Evolutionary conservation across 2,888 invertebrate genomes (phyloP).

Genomic region (Micoletzkya japonica): DNA sequence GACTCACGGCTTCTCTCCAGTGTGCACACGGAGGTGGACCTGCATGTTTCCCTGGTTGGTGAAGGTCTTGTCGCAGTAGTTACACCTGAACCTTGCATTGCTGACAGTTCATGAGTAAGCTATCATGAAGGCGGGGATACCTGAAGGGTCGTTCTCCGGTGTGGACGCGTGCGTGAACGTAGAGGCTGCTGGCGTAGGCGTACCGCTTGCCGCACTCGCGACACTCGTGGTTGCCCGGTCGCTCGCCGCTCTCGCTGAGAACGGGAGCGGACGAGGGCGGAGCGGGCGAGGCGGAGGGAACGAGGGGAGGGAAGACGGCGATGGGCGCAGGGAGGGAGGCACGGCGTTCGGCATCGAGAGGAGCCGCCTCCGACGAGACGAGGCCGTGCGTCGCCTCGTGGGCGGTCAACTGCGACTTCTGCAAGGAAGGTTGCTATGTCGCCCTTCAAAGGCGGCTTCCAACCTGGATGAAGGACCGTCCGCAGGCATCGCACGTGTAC

Average conservation of each 20-base stretch:
- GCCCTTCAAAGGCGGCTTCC: neutral
- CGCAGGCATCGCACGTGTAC: conserved; percentile 55
- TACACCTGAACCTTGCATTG: conserved; percentile 40
- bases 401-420: conserved; percentile 63
- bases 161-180: conserved; percentile 62
- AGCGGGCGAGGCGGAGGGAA: neutral
- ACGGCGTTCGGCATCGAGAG: neutral
- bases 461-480: conserved; percentile 59
- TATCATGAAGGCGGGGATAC: conserved; percentile 1
- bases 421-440: conserved; percentile 26
- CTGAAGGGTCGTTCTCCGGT: conserved; percentile 59
- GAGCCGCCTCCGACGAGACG: neutral
- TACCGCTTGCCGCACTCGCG: conserved; percentile 59
- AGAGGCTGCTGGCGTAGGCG: conserved; percentile 60
- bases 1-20: conserved; percentile 48
- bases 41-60: conserved; percentile 60
- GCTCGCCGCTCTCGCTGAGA: conserved; percentile 25
- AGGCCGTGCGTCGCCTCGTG: conserved; percentile 60
- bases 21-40: conserved; percentile 46
- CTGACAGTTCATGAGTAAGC: neutral
- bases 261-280: neutral
- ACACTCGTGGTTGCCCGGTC: conserved; percentile 47
- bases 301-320: neutral
- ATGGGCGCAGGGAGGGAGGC: neutral
- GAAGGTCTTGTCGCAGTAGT: conserved; percentile 56